These are phyloP conservation scores for Anneissia japonica DNA, from an alignment of 35 echinoderm and acorn worm species.

Conservation along the genomic window DNA sequence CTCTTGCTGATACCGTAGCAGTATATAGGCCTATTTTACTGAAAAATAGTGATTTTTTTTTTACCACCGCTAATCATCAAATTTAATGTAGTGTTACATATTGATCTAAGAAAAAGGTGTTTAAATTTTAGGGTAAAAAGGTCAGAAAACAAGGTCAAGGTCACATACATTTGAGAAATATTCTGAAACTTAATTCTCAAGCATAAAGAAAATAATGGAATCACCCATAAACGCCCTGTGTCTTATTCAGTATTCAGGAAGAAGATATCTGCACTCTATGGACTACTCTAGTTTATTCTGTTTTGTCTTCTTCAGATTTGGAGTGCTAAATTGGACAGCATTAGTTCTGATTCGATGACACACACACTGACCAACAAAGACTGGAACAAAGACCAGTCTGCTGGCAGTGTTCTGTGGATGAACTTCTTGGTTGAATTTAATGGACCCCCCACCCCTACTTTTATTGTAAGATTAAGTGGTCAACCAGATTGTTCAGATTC, in stretches of 20 bases:
- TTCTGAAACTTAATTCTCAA: background rate
- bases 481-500: conserved; percentile 3
- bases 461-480: background rate
- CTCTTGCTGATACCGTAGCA: too few relatives aligned
- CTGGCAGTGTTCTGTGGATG: background rate
- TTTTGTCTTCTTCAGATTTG: conserved; percentile 34
- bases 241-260: background rate
- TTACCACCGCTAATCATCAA: too few relatives aligned
- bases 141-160: background rate
- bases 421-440: background rate
- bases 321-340: background rate
- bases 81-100: too few relatives aligned
- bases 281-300: background rate
- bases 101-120: too few relatives aligned
- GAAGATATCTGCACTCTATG: too few relatives aligned
- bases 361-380: background rate
- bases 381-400: background rate
- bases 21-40: too few relatives aligned
- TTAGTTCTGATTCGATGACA: background rate
- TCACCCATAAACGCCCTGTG: background rate
- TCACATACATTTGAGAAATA: background rate
- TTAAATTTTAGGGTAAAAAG: background rate
- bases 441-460: background rate
- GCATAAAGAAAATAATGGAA: background rate
- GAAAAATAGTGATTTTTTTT: too few relatives aligned